A percentile compares a stretch with the other conserved stretches of the same genome.
These are phyloP conservation scores for Gymnoscopelus microlampas DNA, from an alignment of 2,797 vertebrate species.

Conservation along the genomic window DNA sequence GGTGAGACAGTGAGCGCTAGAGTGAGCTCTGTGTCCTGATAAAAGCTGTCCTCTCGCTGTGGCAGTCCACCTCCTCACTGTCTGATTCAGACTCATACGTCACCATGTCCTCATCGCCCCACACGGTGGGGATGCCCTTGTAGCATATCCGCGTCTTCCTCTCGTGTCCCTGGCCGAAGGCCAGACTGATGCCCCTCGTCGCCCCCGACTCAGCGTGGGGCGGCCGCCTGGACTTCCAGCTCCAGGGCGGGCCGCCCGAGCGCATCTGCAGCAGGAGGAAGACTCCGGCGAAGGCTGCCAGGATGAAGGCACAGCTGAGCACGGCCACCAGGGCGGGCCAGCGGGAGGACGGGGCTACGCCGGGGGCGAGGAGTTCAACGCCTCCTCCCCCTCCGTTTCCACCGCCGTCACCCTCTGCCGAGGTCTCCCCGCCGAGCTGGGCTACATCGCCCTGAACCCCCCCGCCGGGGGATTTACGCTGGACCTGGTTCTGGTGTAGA, in stretches of 20 bases:
- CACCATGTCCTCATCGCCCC: conserved; percentile 88
- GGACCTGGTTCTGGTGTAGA: conserved; percentile 83
- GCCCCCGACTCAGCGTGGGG: conserved; percentile 77
- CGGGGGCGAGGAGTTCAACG: conserved; percentile 42
- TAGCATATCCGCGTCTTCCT: conserved; percentile 88
- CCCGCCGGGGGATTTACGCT: conserved; percentile 83
- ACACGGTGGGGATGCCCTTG: conserved; percentile 93
- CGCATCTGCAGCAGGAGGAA: conserved; percentile 91
- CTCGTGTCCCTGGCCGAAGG: conserved; percentile 71
- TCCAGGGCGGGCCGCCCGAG: conserved; percentile 74
- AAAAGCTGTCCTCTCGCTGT: conserved; percentile 93
- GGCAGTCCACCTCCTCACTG: conserved; percentile 86
- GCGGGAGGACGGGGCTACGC: conserved; percentile 61
- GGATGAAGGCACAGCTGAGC: conserved; percentile 91
- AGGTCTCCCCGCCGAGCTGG: conserved; percentile 27
- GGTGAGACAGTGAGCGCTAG: conserved; percentile 71
- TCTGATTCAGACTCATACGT: conserved; percentile 89
- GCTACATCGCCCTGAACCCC: conserved; percentile 46
- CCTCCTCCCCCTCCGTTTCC: conserved; percentile 7
- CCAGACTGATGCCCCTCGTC: conserved; percentile 55
- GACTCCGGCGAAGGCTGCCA: conserved; percentile 85
- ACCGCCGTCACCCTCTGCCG: conserved; percentile 18
- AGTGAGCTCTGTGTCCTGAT: conserved; percentile 95
- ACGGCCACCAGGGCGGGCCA: conserved; percentile 84
- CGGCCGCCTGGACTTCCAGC: conserved; percentile 89